phyloP scores from a whole-genome alignment of 2,113 vertebrate species.

The Centrocercus urophasianus region DNA sequence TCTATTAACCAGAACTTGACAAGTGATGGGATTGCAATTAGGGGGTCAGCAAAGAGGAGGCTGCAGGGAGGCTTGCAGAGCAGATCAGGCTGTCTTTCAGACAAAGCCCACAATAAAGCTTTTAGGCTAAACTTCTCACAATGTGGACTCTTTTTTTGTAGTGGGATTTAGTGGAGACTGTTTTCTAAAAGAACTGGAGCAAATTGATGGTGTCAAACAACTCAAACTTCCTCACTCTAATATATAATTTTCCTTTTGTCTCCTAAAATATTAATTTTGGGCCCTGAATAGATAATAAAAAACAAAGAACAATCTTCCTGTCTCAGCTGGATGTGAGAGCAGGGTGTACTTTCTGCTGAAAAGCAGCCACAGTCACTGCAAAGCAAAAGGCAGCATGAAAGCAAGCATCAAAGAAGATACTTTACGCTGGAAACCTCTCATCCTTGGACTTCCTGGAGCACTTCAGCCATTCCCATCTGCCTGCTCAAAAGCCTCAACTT shows the following conservation, averaged over 20 bases:
- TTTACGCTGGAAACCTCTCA: background rate
- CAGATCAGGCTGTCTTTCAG: background rate
- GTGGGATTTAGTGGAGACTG: background rate
- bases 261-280: background rate
- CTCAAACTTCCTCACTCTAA: background rate
- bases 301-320: background rate
- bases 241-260: background rate
- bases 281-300: background rate
- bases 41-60: background rate
- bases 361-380: background rate
- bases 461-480: background rate
- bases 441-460: background rate
- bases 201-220: background rate
- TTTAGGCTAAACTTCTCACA: background rate
- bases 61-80: fast-evolving
- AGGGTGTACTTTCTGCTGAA: background rate
- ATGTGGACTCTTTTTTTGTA: background rate
- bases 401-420: background rate
- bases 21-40: background rate
- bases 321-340: background rate
- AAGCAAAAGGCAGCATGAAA: background rate
- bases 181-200: background rate
- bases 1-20: background rate
- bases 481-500: background rate
- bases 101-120: background rate